Base-by-base conservation (phyloP, 2,888 invertebrate genomes). In the Hemistola chrysoprasaria region DNA sequence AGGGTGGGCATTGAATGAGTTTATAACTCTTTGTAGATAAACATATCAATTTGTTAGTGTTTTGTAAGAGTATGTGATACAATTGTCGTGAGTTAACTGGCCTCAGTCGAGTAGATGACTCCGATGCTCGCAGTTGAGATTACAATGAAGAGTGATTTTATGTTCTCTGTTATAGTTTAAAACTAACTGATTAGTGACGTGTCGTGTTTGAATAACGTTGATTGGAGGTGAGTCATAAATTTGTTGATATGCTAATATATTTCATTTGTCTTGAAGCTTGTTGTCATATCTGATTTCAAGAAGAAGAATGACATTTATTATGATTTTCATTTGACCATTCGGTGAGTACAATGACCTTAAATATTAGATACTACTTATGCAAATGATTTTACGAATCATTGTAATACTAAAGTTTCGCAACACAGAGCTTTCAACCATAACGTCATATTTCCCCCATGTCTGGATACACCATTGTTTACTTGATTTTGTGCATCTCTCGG, bases 21-120 rank as follows among this genome's bases (percentile, higher is more conserved):
- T 87, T 87, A 84, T 85, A 76, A 82, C 78, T 68, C 78, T 78
- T 71, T 81, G 84, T 85, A 87, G 87, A 87, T 87, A 87, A 87
- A 87, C 87, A 87, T 86, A 87, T 87, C 87, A 87, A 87, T 87
- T 87, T 87, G 87, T 87, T 84, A 74, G 80, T 83, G 83, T 80
- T 86, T 86, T 86, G 87, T 86, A 76, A 74, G 73, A 72, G 76
- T 83, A 80, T 79, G 75, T 79, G 77, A 65, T 78, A 73, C 83
- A 79, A 83, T 87, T 80, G 81, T 63, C 65, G 69, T 69, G 47
- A 51, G 61, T 44, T 52, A 55, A 58, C 48, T 55, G 62, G 50
- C 36, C 57, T 80, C 87, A 88, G 87, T 88, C 64, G 66, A 46
- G 54, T 63, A 65, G 71, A 75, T 73, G 78, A 71, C 77, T 71